Conservation (phyloP, 1,140 invertebrate species). For the Oedothorax gibbosus region DNA sequence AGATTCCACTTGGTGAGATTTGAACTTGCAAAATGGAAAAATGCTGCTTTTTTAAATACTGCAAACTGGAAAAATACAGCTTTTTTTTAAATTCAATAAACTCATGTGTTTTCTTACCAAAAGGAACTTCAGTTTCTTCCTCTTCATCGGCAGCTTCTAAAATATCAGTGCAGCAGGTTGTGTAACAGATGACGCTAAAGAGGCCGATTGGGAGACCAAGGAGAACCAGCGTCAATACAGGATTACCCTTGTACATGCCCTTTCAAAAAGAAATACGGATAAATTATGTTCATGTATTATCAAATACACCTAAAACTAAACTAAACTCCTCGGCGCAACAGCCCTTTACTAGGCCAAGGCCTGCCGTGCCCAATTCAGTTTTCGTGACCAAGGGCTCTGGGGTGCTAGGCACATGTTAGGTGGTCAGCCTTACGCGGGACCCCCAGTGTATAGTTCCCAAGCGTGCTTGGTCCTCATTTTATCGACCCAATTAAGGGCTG, state of each 20-base stretch:
- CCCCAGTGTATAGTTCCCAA: no score
- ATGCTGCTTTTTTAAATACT: not conserved
- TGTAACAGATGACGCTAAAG: conserved; percentile 92
- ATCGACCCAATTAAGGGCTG: no score
- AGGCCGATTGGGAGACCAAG: conserved; percentile 89
- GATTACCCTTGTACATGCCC: conserved; percentile 91
- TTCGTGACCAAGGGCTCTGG: no score
- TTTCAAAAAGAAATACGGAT: conserved; percentile 28
- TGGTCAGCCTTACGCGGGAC: no score
- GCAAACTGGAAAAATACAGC: not conserved
- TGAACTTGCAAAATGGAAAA: not conserved
- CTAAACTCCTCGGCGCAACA: no score
- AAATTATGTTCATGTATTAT: not conserved
- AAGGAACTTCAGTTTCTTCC: conserved; percentile 29
- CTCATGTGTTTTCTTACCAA: not conserved
- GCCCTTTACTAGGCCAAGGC: no score
- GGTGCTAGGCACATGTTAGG: no score
- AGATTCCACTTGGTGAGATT: not conserved
- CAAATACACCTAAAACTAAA: no score
- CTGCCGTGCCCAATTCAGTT: no score
- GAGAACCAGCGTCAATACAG: conserved; percentile 86
- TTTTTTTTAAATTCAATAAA: not conserved
- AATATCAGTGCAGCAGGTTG: conserved; percentile 93
- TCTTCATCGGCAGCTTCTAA: conserved; percentile 83
- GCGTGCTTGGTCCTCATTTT: no score